Conservation (phyloP, 2,113 vertebrate genomes). For the Austrofundulus limnaeus region DNA sequence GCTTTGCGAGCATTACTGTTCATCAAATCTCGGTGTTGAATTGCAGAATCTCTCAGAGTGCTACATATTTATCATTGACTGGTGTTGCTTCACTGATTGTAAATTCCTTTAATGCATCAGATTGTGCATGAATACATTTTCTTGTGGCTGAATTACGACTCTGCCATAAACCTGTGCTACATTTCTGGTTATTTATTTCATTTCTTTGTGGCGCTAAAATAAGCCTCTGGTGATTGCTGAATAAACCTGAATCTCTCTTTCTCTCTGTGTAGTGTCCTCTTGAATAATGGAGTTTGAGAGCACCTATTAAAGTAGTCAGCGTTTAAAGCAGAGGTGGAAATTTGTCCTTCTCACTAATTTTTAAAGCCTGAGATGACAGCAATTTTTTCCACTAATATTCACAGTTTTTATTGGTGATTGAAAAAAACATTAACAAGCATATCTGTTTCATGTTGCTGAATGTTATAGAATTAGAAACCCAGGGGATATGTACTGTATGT, state of each 20-base stretch:
- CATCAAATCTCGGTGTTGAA: conserved; percentile 45
- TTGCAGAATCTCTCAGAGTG: conserved; percentile 26
- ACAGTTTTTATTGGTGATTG: conserved; percentile 26
- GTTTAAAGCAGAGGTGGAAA: conserved; percentile 1
- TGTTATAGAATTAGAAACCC: conserved; percentile 35
- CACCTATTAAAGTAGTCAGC: conserved; percentile 18
- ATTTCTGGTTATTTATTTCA: conserved; percentile 11
- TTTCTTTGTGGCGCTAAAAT: conserved; percentile 35
- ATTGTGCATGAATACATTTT: conserved; percentile 61
- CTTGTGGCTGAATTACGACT: conserved; percentile 55
- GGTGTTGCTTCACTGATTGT: conserved; percentile 51
- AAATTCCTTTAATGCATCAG: conserved; percentile 60
- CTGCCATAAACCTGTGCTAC: conserved; percentile 40
- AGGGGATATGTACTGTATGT: conserved; percentile 25
- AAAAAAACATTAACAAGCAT: conserved; percentile 29
- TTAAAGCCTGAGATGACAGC: background rate
- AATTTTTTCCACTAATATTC: conserved; percentile 26
- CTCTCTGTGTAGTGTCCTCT: conserved; percentile 18
- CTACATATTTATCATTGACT: conserved; percentile 57
- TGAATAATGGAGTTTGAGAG: conserved; percentile 28
- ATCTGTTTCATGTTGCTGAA: conserved; percentile 29
- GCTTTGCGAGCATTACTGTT: conserved; percentile 31
- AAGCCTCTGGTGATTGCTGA: conserved; percentile 48
- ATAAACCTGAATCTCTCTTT: conserved; percentile 37
- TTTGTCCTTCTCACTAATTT: conserved; percentile 15